phyloP scores from a whole-genome alignment of 1,140 invertebrate species.

The Diorhabda sublineata region DNA sequence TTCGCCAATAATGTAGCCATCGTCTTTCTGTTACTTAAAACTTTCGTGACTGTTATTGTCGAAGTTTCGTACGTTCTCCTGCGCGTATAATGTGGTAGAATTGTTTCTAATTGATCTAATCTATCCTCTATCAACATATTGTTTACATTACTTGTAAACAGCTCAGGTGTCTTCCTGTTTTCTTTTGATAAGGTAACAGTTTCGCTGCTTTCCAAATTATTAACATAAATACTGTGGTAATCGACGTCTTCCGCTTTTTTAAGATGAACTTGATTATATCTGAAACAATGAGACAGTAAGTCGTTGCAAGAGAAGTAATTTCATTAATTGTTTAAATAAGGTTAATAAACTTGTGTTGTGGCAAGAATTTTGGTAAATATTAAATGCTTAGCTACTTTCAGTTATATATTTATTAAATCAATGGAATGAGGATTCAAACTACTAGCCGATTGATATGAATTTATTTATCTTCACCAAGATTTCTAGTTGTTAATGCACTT shows the following conservation, averaged over 20 bases:
- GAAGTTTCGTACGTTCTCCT: constrained; percentile 39
- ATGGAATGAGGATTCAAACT: too few species aligned
- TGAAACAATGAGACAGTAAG: background rate
- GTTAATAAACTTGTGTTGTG: too few species aligned
- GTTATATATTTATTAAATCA: too few species aligned
- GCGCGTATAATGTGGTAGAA: constrained; percentile 42
- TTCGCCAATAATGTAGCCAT: constrained; percentile 43
- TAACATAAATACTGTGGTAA: constrained; percentile 4
- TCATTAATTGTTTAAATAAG: too few species aligned
- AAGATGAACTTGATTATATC: background rate
- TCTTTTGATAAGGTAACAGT: constrained; percentile 8
- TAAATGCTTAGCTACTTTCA: too few species aligned
- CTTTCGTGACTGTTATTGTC: constrained; percentile 43
- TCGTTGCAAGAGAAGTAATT: too few species aligned
- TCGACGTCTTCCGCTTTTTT: constrained; percentile 9
- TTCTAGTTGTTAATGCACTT: too few species aligned
- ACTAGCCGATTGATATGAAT: too few species aligned
- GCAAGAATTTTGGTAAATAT: too few species aligned
- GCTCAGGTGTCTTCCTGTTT: constrained; percentile 26
- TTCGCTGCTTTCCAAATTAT: constrained; percentile 29
- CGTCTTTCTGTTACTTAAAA: constrained; percentile 30
- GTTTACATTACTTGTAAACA: constrained; percentile 27
- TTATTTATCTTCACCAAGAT: too few species aligned
- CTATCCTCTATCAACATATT: constrained; percentile 43
- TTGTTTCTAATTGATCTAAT: constrained; percentile 42